Percentiles rank a stretch among this genome's conserved stretches.
phyloP scores from a whole-genome alignment of 2,113 vertebrate species.

The Aegotheles bennettii region DNA sequence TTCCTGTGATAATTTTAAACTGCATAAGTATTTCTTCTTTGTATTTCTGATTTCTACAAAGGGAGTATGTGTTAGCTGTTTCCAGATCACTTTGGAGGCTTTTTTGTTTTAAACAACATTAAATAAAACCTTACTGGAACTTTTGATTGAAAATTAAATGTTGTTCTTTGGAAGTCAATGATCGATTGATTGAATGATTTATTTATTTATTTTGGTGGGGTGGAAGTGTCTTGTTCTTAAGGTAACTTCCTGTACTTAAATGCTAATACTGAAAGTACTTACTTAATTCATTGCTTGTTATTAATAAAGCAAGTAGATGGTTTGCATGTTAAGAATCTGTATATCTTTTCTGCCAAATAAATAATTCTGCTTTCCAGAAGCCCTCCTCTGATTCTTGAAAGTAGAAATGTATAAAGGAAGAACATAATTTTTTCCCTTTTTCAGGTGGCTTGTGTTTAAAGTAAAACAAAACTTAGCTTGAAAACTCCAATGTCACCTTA shows the following conservation, averaged over 20 bases:
- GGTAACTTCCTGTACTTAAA: background rate
- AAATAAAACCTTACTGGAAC: background rate
- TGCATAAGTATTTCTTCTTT: background rate
- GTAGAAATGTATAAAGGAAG: background rate
- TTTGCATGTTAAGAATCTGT: background rate
- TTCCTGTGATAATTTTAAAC: background rate
- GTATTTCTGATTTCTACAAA: background rate
- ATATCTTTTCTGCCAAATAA: background rate
- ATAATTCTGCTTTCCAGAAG: background rate
- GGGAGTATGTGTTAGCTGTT: background rate
- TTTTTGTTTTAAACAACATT: background rate
- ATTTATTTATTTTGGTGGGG: no score
- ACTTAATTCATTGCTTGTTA: background rate
- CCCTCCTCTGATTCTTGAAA: background rate
- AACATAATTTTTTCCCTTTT: background rate
- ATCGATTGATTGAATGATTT: background rate
- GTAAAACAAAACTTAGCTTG: background rate
- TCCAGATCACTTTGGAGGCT: background rate
- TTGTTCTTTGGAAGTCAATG: background rate
- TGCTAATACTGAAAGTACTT: background rate
- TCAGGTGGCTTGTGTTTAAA: background rate
- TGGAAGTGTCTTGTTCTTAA: background rate
- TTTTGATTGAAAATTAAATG: background rate
- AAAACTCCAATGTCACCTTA: background rate
- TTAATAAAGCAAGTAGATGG: background rate